Evolutionary conservation across 2,888 invertebrate genomes (phyloP).

Genomic region (Mystacides longicornis): DNA sequence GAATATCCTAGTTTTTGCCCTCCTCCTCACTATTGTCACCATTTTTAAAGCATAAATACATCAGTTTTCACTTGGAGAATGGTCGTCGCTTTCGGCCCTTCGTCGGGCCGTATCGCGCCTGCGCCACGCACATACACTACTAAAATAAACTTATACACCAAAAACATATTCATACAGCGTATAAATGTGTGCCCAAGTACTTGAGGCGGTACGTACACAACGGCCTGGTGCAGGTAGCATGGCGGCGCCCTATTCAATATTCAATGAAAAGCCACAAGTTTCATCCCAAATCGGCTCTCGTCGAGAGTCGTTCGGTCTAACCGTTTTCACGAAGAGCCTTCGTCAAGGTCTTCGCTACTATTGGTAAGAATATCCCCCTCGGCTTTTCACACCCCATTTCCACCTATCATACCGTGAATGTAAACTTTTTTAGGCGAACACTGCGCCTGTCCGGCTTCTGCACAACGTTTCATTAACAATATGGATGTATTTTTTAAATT

Average conservation of each 20-base stretch:
- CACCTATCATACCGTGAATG: conserved; percentile 13
- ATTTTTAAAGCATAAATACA: conserved; percentile 76
- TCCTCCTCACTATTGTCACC: conserved; percentile 75
- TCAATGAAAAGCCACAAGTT: conserved; percentile 27
- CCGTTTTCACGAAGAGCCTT: not conserved
- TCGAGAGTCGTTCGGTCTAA: not conserved
- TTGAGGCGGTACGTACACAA: conserved; percentile 1
- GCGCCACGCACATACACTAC: conserved; percentile 5
- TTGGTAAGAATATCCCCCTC: conserved; percentile 13
- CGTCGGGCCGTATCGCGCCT: conserved; percentile 32
- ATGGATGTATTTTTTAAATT: too few relatives aligned
- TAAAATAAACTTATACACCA: too few relatives aligned
- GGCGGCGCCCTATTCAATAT: conserved; percentile 13
- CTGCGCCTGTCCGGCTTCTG: conserved; percentile 1
- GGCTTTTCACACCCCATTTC: conserved; percentile 9
- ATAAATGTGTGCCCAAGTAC: not conserved
- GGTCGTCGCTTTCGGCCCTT: conserved; percentile 45
- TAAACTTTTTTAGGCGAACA: conserved; percentile 12
- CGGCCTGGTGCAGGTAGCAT: conserved; percentile 8
- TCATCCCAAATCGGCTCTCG: conserved; percentile 22
- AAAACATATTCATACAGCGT: too few relatives aligned
- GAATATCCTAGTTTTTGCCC: conserved; percentile 77
- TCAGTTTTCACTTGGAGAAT: conserved; percentile 50
- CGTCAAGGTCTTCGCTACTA: conserved; percentile 1
- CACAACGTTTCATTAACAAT: not conserved